These are phyloP conservation scores for Lophura nycthemera DNA, from an alignment of 2,113 vertebrate species.

Conservation along the genomic window DNA sequence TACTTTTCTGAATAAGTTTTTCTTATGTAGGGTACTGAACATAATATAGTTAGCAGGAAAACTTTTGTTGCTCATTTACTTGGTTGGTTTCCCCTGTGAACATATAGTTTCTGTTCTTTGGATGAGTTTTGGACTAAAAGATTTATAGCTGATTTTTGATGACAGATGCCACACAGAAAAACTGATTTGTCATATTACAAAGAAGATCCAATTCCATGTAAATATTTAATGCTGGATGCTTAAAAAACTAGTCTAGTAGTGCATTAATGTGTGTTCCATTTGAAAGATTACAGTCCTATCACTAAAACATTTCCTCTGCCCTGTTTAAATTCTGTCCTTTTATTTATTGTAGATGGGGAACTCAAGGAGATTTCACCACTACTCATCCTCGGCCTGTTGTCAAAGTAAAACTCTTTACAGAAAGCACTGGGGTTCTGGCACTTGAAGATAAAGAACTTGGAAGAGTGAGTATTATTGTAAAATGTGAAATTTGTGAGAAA, in stretches of 20 bases:
- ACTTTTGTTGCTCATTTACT: not conserved
- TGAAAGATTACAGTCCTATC: not conserved
- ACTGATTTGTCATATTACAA: not conserved
- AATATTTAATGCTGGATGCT: not conserved
- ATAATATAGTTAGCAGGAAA: not conserved
- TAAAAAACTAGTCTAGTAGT: not conserved
- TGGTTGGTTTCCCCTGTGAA: not conserved
- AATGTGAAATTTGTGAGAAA: slow-evolving; percentile 3
- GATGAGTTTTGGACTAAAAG: slow-evolving; percentile 16
- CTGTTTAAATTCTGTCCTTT: slow-evolving; percentile 18
- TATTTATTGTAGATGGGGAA: slow-evolving; percentile 91
- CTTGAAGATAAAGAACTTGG: slow-evolving; percentile 98
- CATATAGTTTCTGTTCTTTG: slow-evolving; percentile 1
- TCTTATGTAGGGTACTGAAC: not conserved
- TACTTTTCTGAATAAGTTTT: not conserved
- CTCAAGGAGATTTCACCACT: slow-evolving; percentile 96
- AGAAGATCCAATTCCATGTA: not conserved
- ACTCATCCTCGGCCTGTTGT: slow-evolving; percentile 93
- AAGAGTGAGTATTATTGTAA: slow-evolving; percentile 81
- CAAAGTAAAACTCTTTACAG: slow-evolving; percentile 98
- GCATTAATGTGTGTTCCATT: not conserved
- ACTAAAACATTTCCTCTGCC: not conserved
- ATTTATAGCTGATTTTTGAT: not conserved
- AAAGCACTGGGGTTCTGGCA: slow-evolving; percentile 94
- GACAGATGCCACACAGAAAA: slow-evolving; percentile 33